Base-by-base conservation (phyloP, 35 echinoderm and acorn worm genomes). In the Holothuria glaberrima region DNA sequence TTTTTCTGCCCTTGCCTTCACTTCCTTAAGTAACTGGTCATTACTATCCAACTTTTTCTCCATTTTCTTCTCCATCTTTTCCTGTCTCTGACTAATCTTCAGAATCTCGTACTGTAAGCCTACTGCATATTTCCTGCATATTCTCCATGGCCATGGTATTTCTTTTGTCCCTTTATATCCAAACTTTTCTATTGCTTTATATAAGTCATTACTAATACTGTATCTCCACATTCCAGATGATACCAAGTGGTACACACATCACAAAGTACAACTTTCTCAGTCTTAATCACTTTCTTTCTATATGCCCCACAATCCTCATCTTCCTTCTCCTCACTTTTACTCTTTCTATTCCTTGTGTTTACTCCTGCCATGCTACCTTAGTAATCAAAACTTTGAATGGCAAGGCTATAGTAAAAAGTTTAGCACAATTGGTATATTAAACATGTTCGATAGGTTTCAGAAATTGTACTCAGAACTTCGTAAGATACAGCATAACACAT, bases 41-140 rank as follows among this genome's bases (percentile, higher is more conserved):
- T 27, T 64, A 64, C 60, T 22, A 22, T 64, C 60, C 71, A 31
- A 74, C 31, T 30, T 74, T 74, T 74, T 74, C 26, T 74, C 71
- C 34, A 74, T 36, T 20, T 74, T 17, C 71, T 30, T 28, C 25
- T 5, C 31, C 18, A 25, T 74, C 33, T 41, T 65, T 41, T 41
- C 36, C 36, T 41, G 36, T 41, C 62, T 28, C 3, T 28, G 21
- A 65, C 28, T 28, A 9, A 24, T 65, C 62, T 65, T 65, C 18
- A 65, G 28, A 65, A 65, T 65, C 62, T 65, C 62, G 9, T 65
- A 7, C 18, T 65, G 62, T 65, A 65, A 20, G 21, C 13, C 62
- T 65, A 18, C 28, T 65, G 62, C 62, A 65, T 65, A 65, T 65
- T 65, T 17, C 62, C 18, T 65, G 21, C 62, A 65, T 65, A 65